Evolutionary conservation across 1,140 invertebrate species (phyloP), one percentile per base, ranked within the genome.

Genomic region (Monochamus saltuarius): DNA sequence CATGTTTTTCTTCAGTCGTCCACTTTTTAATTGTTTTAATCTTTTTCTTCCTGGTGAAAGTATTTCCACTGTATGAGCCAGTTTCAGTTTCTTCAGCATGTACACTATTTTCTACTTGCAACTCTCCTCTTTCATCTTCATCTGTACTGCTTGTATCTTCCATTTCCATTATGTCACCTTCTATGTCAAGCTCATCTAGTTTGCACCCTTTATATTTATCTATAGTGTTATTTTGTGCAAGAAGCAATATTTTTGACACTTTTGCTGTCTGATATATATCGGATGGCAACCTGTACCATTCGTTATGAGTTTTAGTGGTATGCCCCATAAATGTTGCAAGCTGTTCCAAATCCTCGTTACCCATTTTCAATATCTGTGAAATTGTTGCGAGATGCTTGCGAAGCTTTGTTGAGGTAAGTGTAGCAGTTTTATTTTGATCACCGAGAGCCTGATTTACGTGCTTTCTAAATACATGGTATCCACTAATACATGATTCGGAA

Each of bases 191-290:
- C 16, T 17, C 37, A 40, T 53, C 17, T 16, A 53, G 46, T 13
- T 49, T 17, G 14, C 52, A 10, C n/a, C 42, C 42, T 50, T 47
- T 56, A 16, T 53, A 54, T 37, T 46, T 46, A 49, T 49, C 42
- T 38, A 61, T 38, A 6, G 17, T n/a, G 37, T 51, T 51, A 40
- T 37, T 47, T 47, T 59, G 56, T 6, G 49, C 10, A 8, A 59
- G 13, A 13, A 56, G 34, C 39, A 61, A 29, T 10, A 61, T 22
- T 56, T 61, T 61, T 46, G 51, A 37, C 10, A 61, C 46, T 39
- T 55, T 61, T 19, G 43, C 59, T 4, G 59, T 61, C 36, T 55
- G 45, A 13, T 47, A 61, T 1, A 61, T 40, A 49, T 49, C 46
- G n/a, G 37, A 38, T n/a, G 37, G 37, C 37, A 38, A 38, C n/a